A percentile compares a stretch with the other conserved stretches of the same genome.
Conservation (phyloP, 2,797 vertebrate species). For the Catamblyrhynchus diadema region DNA sequence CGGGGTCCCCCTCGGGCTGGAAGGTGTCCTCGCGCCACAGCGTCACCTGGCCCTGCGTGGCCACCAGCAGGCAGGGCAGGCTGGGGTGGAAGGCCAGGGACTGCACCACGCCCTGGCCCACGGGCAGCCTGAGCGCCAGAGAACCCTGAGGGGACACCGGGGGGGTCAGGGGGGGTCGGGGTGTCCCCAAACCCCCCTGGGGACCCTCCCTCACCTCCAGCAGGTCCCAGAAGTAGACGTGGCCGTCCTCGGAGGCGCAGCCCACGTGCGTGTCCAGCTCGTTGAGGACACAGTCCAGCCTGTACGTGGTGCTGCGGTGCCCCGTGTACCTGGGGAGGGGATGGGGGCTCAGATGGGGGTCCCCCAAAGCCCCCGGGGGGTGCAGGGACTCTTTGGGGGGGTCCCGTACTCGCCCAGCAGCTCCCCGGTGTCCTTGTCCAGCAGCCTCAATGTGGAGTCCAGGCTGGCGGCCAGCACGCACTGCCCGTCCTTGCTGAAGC, state of each 20-base stretch:
- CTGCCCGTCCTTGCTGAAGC: slow-evolving; percentile 92
- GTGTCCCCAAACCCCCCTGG: not conserved
- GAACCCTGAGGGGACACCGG: slow-evolving; percentile 75
- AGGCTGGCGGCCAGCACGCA: slow-evolving; percentile 87
- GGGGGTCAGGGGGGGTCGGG: fast-evolving
- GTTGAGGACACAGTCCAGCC: slow-evolving; percentile 90
- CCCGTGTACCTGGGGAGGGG: slow-evolving; percentile 80
- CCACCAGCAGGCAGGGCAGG: slow-evolving; percentile 81
- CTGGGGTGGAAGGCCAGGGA: slow-evolving; percentile 88
- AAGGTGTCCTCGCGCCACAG: slow-evolving; percentile 84
- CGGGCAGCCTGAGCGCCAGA: slow-evolving; percentile 77
- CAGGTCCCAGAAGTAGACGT: slow-evolving; percentile 87
- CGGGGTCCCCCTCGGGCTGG: slow-evolving; percentile 37
- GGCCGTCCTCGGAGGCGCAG: slow-evolving; percentile 92
- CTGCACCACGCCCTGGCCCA: slow-evolving; percentile 86
- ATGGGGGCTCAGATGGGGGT: fast-evolving
- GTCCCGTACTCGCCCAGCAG: slow-evolving; percentile 89
- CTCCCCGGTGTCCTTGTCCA: slow-evolving; percentile 93
- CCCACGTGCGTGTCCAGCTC: slow-evolving; percentile 88
- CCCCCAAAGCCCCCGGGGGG: too few relatives aligned
- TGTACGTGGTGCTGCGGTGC: slow-evolving; percentile 89
- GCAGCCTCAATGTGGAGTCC: slow-evolving; percentile 86
- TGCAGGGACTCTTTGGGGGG: fast-evolving
- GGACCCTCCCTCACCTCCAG: slow-evolving; percentile 64
- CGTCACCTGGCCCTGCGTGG: slow-evolving; percentile 83